Evolutionary conservation across 2,797 vertebrate genomes (phyloP), one percentile per base, ranked within the genome.

Genomic region (Atherinosoma microstoma): DNA sequence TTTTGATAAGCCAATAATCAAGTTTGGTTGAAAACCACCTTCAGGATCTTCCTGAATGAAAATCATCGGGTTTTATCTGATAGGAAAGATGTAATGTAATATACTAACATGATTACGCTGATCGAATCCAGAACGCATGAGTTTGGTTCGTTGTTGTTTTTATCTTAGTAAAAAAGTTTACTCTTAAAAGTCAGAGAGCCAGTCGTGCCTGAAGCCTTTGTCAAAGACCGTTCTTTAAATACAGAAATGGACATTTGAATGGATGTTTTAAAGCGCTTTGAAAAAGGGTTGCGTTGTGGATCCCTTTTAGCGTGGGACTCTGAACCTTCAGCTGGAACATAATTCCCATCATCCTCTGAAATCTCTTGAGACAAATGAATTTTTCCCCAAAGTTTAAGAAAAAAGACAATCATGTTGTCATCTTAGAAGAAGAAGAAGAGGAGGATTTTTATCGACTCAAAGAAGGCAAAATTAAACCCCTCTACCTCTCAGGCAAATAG

Each of bases 401-500:
- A 65, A 70, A 27, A 27, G 4, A 35, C 18, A 24, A 18, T 15
- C 10, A 38, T 20, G 13, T 29, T 22, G 10, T 65, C 30, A 42
- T 54, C 16, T 16, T 58, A 71, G 35, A 7, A 15, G 20, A 58
- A 34, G 24, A 49, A 11, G 12, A 58, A 34, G 24, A 49, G 9
- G 12, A 20, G 11, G 13, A 15, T 13, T 36, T 32, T 32, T 20
- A 11, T 36, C 24, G 5, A 11, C 9, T 67, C 16, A 35, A 51
- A 40, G 27, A 49, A 70, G 29, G 22, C n/a, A 60, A 60, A 47
- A 58, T 51, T 35, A 78, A 82, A 61, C 61, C 73, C 65, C 76
- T 69, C 42, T 73, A 45, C 75, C 87, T 82, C 51, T 73, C 59
- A 77, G 49, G 27, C 45, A 75, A 80, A 88, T 84, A 78, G 80